A percentile compares a stretch with the other conserved stretches of the same genome.
Evolutionary conservation across 2,797 vertebrate genomes (phyloP).

Genomic region (Xenentodon cancila): DNA sequence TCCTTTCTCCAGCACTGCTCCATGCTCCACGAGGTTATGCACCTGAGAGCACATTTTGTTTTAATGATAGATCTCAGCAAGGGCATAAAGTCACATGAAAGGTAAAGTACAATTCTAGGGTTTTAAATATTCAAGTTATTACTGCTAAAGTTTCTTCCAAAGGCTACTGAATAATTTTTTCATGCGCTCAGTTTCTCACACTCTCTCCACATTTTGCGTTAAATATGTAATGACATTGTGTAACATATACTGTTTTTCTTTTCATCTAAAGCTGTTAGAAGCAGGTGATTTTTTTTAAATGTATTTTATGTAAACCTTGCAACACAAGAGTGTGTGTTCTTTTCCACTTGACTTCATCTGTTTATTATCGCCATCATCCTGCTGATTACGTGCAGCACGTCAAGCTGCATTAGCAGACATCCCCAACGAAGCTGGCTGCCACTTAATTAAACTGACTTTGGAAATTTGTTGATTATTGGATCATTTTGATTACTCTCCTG

Average conservation of each 20-base stretch:
- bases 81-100: background rate
- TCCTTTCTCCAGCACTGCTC: slow-evolving; percentile 90
- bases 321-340: background rate
- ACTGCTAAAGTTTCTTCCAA: too few relatives aligned
- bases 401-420: background rate
- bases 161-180: too few relatives aligned
- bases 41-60: slow-evolving; percentile 79
- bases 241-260: too few relatives aligned
- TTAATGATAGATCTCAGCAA: background rate
- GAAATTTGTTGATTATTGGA: slow-evolving; percentile 25
- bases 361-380: slow-evolving; percentile 5
- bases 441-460: slow-evolving; percentile 9
- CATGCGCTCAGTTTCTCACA: too few relatives aligned
- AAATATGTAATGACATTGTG: too few relatives aligned
- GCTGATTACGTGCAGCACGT: slow-evolving; percentile 16
- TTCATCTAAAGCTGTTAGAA: too few relatives aligned
- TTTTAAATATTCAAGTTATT: background rate
- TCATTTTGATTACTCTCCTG: slow-evolving; percentile 38
- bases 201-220: too few relatives aligned
- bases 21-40: slow-evolving; percentile 93
- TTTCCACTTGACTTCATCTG: background rate
- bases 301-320: background rate
- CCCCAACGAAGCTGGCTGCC: slow-evolving; percentile 1
- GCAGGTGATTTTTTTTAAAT: background rate
- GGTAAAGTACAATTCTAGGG: background rate